Evolutionary conservation across 2,113 vertebrate species (phyloP), one percentile per base, ranked within the genome.

Genomic region (Hystrix cristata): DNA sequence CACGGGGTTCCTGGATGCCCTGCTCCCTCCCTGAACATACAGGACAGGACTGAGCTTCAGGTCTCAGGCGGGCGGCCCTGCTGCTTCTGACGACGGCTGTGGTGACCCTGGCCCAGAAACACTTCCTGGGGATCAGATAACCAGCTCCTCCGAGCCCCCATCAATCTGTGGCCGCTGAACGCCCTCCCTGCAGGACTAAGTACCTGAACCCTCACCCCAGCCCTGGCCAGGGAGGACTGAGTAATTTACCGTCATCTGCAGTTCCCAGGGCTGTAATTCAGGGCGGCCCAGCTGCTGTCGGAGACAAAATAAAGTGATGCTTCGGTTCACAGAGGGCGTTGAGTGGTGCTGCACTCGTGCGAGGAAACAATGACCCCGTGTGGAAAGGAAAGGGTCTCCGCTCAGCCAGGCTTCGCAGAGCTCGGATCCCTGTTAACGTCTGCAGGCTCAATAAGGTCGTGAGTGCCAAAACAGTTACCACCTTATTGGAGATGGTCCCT

Each of bases 101-200:
- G 92, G 87, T 97, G 97, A 98, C 97, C 97, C 95, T 19, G 16
- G 80, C 92, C 90, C 92, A 97, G 96, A 97, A 97, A 98, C 98
- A 98, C 94, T 98, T 98, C 98, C 98, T 98, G 97, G 92, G 95
- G 97, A 98, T 98, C 97, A 97, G 97, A 98, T 98, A 95, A 97
- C 98, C 13, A 62, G 95, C 96, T 95, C 90, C 81, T 90, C 95
- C 84, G 38, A 53, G 90, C 92, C 38, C 92, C 96, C 98, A 98
- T 98, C 97, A 97, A 98, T 98, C 98, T 98, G 71, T 78, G 57
- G 90, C 38, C 71, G 76, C 95, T 95, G 57, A 93, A 90, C 0
- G 90, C 96, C 97, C 67, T 97, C 95, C 90, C 81, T 78, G 81
- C 21, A 89, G 95, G 97, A 97, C 96, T 97, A 95, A 97, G 97